Conservation (phyloP, 2,888 invertebrate genomes). For the Ferdinandea cuprea region DNA sequence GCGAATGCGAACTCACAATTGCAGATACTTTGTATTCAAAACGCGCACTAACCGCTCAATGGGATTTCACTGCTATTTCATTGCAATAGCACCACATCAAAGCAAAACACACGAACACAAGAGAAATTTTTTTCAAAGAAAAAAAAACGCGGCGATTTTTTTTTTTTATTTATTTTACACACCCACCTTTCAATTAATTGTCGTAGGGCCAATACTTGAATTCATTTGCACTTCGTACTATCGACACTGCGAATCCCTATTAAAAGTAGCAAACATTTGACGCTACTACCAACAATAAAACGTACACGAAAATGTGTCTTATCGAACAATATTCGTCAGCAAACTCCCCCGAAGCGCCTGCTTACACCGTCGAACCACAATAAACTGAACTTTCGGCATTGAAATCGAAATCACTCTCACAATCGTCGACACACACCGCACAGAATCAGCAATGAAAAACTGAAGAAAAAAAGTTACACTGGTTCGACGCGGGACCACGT, state of each 20-base stretch:
- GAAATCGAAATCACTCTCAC: conserved; percentile 65
- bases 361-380: conserved; percentile 63
- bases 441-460: conserved; percentile 47
- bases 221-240: conserved; percentile 22
- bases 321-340: conserved; percentile 42
- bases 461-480: conserved; percentile 36
- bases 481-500: conserved; percentile 33
- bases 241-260: conserved; percentile 30
- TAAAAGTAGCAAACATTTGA: conserved; percentile 31
- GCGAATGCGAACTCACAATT: conserved; percentile 49
- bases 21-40: conserved; percentile 65
- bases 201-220: conserved; percentile 7
- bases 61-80: conserved; percentile 64
- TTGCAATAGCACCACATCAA: conserved; percentile 36
- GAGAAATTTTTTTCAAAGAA: conserved; percentile 31
- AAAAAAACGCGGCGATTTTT: conserved; percentile 9
- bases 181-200: conserved; percentile 4
- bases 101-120: conserved; percentile 18
- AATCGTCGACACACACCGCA: conserved; percentile 35
- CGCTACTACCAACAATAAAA: conserved; percentile 4
- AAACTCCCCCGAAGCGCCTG: conserved; percentile 57
- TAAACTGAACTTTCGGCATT: conserved; percentile 59
- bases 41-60: conserved; percentile 54
- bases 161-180: neutral
- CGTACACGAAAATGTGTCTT: conserved; percentile 51